Percentiles rank a stretch among this genome's conserved stretches.
Conservation (phyloP, 2,797 vertebrate genomes). For the Pseudochirops corinnae region DNA sequence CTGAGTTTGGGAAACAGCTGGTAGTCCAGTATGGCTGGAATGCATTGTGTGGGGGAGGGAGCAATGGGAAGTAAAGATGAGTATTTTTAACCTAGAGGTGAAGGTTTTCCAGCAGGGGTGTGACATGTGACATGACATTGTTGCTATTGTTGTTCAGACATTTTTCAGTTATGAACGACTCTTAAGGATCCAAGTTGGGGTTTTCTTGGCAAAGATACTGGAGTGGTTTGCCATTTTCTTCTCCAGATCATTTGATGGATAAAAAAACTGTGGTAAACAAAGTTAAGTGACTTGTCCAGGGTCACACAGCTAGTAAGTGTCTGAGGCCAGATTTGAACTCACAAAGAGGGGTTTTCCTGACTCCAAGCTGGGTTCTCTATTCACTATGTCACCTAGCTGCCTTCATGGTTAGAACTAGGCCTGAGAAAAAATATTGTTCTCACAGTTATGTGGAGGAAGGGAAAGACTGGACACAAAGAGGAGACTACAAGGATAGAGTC, state of each 20-base stretch:
- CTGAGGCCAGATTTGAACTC: background rate
- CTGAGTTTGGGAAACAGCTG: slow-evolving; percentile 1
- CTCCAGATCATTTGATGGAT: background rate
- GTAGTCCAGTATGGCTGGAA: background rate
- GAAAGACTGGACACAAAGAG: background rate
- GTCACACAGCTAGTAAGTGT: background rate
- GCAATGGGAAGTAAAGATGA: background rate
- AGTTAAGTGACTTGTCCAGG: background rate
- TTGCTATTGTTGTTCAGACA: background rate
- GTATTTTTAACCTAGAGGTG: background rate
- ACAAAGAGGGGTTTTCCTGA: background rate
- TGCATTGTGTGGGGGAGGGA: background rate
- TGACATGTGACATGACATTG: background rate
- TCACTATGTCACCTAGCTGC: background rate
- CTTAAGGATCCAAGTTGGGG: background rate
- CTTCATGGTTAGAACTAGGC: background rate
- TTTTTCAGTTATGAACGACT: background rate
- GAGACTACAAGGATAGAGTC: background rate
- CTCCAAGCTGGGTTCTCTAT: background rate
- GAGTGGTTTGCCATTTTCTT: background rate
- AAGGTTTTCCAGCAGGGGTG: background rate
- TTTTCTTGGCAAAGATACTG: background rate
- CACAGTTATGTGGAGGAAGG: background rate
- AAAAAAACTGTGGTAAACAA: background rate
- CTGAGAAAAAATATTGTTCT: background rate